phyloP scores from a whole-genome alignment of 2,797 vertebrate genomes.

The Emys orbicularis region DNA sequence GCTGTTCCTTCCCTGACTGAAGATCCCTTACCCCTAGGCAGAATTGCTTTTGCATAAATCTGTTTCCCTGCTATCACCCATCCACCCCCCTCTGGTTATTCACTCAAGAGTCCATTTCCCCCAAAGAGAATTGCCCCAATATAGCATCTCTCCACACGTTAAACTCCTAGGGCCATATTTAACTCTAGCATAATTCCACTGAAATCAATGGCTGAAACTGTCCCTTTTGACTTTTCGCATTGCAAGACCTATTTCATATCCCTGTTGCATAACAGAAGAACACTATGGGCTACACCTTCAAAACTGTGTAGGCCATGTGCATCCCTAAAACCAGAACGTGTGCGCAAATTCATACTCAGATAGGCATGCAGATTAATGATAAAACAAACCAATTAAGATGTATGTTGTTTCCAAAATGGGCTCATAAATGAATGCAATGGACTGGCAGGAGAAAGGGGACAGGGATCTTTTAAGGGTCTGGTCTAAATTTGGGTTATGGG shows the following conservation, averaged over 20 bases:
- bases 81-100: no score
- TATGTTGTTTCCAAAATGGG: neutral
- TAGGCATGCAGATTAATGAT: neutral
- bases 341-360: neutral
- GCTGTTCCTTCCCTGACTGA: neutral
- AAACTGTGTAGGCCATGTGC: neutral
- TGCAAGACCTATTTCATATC: neutral
- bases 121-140: no score
- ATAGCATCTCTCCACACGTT: no score
- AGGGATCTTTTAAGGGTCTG: no score
- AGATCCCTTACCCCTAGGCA: fast-evolving
- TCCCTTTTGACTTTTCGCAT: neutral
- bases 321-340: fast-evolving
- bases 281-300: neutral
- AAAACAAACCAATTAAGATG: fast-evolving
- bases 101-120: no score
- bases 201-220: no score
- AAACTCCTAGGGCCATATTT: neutral
- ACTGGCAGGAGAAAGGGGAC: no score
- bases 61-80: neutral
- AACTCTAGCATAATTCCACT: neutral
- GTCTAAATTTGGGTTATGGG: no score
- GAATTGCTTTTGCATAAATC: fast-evolving
- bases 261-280: neutral
- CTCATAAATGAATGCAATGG: no score